Evolutionary conservation across 2,888 invertebrate genomes (phyloP).

Genomic region (Conomelus anceps): DNA sequence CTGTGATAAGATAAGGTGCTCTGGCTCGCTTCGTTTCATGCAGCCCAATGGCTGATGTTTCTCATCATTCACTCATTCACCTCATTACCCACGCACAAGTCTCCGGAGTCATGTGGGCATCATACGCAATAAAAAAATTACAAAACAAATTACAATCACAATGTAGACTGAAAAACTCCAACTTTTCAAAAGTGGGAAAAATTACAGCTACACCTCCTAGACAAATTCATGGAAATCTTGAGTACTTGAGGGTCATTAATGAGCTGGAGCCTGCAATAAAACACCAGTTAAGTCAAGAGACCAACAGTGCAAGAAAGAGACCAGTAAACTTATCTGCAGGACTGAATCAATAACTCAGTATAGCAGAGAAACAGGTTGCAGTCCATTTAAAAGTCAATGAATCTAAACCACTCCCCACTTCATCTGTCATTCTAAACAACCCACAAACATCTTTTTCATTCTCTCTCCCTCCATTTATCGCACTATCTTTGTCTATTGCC

Average conservation of each 20-base stretch:
- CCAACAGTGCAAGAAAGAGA: not conserved
- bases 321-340: not conserved
- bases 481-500: not conserved
- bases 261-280: not conserved
- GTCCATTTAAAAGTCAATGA: slow-evolving; percentile 10
- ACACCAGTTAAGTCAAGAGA: not conserved
- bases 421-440: not conserved
- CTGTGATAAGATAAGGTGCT: no score
- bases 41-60: no score
- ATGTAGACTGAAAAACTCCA: not conserved
- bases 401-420: not conserved
- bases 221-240: not conserved
- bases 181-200: not conserved
- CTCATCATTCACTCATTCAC: no score
- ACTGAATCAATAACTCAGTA: not conserved
- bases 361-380: slow-evolving; percentile 5
- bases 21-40: no score
- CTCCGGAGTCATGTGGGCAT: no score
- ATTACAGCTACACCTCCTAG: not conserved
- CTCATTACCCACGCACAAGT: no score
- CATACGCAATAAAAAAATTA: no score
- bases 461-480: not conserved
- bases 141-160: not conserved
- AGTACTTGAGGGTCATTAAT: not conserved
- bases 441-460: not conserved